Conservation (phyloP, 2,888 invertebrate genomes). For the Pseudolycoriella hygida region DNA sequence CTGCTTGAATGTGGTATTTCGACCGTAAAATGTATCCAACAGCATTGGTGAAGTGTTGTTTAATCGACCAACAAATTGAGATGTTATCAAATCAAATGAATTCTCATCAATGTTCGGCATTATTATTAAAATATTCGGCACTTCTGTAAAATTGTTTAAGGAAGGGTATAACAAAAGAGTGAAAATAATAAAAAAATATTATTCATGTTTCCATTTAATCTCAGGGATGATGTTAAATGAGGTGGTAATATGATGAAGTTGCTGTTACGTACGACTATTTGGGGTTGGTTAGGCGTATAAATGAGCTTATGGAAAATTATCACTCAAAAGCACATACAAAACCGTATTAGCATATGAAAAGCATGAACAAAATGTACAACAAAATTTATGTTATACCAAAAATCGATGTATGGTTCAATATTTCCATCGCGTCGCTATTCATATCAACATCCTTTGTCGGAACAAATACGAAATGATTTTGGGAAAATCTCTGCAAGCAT, state of each 20-base stretch:
- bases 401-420: neutral
- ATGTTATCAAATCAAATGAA: conserved; percentile 20
- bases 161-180: no score
- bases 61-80: conserved; percentile 20
- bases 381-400: neutral
- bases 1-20: conserved; percentile 11
- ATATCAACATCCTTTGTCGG: neutral
- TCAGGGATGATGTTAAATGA: no score
- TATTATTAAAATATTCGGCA: conserved; percentile 19
- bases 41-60: conserved; percentile 13
- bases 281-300: no score
- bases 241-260: no score
- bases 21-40: conserved; percentile 16
- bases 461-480: conserved; percentile 1
- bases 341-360: no score
- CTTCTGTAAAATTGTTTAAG: conserved; percentile 14
- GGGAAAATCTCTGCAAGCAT: neutral
- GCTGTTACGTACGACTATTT: no score
- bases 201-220: no score
- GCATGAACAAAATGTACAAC: no score
- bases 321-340: no score
- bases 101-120: conserved; percentile 5
- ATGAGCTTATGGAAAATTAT: no score
- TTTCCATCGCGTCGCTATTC: neutral
- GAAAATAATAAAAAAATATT: no score